Base-by-base conservation (phyloP, 2,888 invertebrate species). In the Microctonus hyperodae region DNA sequence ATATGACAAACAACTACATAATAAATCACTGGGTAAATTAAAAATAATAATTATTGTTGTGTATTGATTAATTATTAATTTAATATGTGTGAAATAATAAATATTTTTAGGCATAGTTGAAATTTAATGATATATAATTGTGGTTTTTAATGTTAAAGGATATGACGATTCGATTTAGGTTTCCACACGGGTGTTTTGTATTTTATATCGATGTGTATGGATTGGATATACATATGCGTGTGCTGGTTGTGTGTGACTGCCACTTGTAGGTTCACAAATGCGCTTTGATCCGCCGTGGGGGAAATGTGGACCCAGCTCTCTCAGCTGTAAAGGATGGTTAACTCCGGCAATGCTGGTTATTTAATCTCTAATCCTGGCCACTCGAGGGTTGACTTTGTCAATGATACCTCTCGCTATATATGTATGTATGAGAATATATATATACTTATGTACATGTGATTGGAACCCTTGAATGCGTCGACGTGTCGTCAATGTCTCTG, bases 341-440 rank as follows among this genome's bases (percentile, higher is more conserved):
- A 64, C 61, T 59, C 56, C 55, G 37, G 64, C 51, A 67, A 67
- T 56, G 53, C 79, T 78, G 81, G 81, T 82, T 81, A 82, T 82
- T 83, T 83, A 82, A 83, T 83, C 81, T 81, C 75, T 81, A 82
- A 82, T 82, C 82, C 82, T 65, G 73, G 44, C 70, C 75, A 78
- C 78, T 80, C 76, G 76, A 80, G 79, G 80, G 74, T 44, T 72
- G 73, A 69, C 72, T 72, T 55, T 74, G 78, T 79, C 77, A 79
- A 69, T 75, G 81, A 81, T 79, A 78, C 44, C 16, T 44, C 44
- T 44, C 16, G 4, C 1, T 16, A 44, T 16, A 16, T 16, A 1
- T 16, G 9, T 44, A 6, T 44, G 7, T 44, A 9, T 44, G 9
- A n/a, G 71, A 69, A 67, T 69, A 68, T 73, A 70, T 74, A 20